phyloP scores from a whole-genome alignment of 2,888 invertebrate genomes.

The Trissolcus brochymenae region DNA sequence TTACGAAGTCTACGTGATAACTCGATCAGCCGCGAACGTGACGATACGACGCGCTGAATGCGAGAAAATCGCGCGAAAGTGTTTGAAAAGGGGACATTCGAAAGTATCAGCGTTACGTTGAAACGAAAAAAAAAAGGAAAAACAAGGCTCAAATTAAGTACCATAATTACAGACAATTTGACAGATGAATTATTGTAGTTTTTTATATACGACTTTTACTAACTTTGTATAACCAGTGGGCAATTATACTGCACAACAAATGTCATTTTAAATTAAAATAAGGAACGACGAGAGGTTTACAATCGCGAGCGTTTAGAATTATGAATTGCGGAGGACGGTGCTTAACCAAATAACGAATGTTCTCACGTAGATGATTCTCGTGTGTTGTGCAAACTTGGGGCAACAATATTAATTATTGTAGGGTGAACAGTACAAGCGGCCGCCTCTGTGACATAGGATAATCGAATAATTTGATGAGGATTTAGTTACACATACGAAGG shows the following conservation, averaged over 20 bases:
- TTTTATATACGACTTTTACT: neutral
- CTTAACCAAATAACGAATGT: slow-evolving; percentile 48
- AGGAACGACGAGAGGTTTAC: too few relatives aligned
- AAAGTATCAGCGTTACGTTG: slow-evolving; percentile 24
- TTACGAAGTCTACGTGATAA: slow-evolving; percentile 61
- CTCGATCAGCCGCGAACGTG: slow-evolving; percentile 59
- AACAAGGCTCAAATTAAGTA: neutral
- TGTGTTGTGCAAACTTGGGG: slow-evolving; percentile 50
- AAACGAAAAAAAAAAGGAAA: neutral
- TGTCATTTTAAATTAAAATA: too few relatives aligned
- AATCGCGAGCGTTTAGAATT: slow-evolving; percentile 2
- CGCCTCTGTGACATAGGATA: slow-evolving; percentile 52
- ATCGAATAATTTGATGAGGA: slow-evolving; percentile 64
- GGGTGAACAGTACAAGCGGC: slow-evolving; percentile 43
- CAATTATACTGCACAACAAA: neutral
- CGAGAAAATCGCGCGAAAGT: slow-evolving; percentile 32
- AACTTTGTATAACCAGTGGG: slow-evolving; percentile 2
- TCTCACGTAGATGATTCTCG: slow-evolving; percentile 41
- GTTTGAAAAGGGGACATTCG: slow-evolving; percentile 39
- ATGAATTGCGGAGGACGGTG: slow-evolving; percentile 24
- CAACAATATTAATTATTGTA: slow-evolving; percentile 64
- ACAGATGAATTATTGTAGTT: neutral
- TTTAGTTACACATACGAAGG: slow-evolving; percentile 60
- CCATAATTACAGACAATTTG: slow-evolving; percentile 4
- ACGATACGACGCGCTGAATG: slow-evolving; percentile 37